phyloP scores from a whole-genome alignment of 30 jellyfish, hydroid and myxozoan genomes.

The Pseudorhiza aurosa region DNA sequence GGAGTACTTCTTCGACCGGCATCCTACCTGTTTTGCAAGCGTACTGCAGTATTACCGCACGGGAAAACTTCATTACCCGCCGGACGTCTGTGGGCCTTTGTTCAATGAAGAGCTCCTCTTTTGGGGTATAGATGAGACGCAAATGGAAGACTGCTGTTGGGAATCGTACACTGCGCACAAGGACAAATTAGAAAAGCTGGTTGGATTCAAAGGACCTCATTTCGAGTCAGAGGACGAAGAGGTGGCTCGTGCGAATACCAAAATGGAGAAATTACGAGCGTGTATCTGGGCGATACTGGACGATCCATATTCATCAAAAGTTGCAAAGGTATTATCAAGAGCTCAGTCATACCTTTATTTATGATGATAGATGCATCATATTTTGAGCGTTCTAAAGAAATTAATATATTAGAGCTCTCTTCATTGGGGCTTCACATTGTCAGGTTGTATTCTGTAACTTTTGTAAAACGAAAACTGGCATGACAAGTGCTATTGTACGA shows the following conservation, averaged over 20 bases:
- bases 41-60: constrained; percentile 85
- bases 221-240: constrained; percentile 61
- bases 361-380: no score
- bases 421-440: no score
- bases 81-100: constrained; percentile 92
- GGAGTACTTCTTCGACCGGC: constrained; percentile 90
- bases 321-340: constrained; percentile 90
- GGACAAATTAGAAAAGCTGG: constrained; percentile 83
- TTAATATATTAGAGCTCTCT: background rate
- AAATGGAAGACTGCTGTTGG: constrained; percentile 95
- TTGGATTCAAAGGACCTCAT: constrained; percentile 94
- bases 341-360: no score
- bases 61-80: constrained; percentile 89
- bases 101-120: constrained; percentile 78
- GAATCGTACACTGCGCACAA: constrained; percentile 88
- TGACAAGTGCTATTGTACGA: no score
- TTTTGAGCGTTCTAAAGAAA: no score
- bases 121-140: constrained; percentile 96
- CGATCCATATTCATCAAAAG: constrained; percentile 89
- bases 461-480: no score
- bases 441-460: no score
- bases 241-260: constrained; percentile 26
- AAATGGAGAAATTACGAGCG: constrained; percentile 42
- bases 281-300: constrained; percentile 81
- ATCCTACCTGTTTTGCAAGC: constrained; percentile 85